Evolutionary conservation across 1,140 invertebrate species (phyloP).

Genomic region (Hylaeus anthracinus): DNA sequence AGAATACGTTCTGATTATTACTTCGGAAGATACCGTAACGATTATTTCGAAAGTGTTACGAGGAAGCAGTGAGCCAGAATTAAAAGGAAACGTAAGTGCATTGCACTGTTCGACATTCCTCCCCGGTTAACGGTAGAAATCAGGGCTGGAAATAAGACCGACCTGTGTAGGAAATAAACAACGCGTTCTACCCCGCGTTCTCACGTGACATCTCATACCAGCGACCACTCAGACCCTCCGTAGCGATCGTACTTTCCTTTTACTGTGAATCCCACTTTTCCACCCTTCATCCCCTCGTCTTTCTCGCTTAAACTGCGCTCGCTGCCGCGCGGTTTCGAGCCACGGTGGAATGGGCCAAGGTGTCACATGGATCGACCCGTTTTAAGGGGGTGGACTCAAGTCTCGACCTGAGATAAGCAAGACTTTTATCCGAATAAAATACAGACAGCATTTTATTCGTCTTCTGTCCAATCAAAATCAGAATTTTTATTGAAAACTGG

Average conservation of each 20-base stretch:
- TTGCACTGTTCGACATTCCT: constrained; percentile 17
- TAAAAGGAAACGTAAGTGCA: constrained; percentile 14
- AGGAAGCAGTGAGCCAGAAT: background rate
- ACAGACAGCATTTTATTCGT: no score
- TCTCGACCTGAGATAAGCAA: no score
- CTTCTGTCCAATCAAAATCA: no score
- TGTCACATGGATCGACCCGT: background rate
- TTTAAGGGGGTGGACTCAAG: background rate
- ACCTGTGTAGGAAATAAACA: constrained; percentile 8
- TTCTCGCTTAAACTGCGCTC: constrained; percentile 25
- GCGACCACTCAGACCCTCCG: background rate
- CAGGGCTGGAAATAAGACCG: background rate
- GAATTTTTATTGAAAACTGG: no score
- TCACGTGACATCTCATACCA: constrained; percentile 4
- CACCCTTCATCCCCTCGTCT: background rate
- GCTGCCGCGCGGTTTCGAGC: background rate
- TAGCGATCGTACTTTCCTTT: constrained; percentile 9
- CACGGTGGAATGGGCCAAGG: background rate
- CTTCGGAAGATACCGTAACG: no score
- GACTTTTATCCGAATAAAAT: no score
- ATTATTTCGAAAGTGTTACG: background rate
- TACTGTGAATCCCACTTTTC: constrained; percentile 21
- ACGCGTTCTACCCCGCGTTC: background rate
- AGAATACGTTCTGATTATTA: no score
- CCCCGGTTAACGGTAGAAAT: background rate